phyloP scores from a whole-genome alignment of 2,113 vertebrate species.

The Grus americana region DNA sequence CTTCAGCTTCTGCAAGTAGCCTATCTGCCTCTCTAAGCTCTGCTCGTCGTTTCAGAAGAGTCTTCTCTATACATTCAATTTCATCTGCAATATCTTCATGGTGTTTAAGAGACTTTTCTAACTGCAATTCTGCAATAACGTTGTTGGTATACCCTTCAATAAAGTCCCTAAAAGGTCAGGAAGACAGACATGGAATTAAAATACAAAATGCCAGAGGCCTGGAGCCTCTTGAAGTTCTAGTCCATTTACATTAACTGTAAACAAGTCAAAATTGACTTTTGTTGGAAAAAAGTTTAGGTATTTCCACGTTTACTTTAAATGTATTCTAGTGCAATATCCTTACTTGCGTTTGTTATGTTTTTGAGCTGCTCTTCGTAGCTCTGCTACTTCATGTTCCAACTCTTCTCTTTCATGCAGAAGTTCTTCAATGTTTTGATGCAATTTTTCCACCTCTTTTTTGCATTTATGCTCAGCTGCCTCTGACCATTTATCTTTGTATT shows the following conservation, averaged over 20 bases:
- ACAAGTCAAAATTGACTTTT: accelerated
- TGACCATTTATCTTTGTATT: constrained; percentile 9
- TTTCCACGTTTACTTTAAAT: not conserved
- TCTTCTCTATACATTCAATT: constrained; percentile 82
- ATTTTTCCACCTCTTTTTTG: constrained; percentile 52
- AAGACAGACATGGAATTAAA: not conserved
- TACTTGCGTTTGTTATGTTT: constrained; percentile 72
- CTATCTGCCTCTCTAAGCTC: constrained; percentile 87
- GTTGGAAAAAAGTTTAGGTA: not conserved
- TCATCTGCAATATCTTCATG: constrained; percentile 75
- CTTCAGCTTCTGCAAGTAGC: constrained; percentile 82
- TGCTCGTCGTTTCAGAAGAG: constrained; percentile 81
- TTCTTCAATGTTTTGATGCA: constrained; percentile 49
- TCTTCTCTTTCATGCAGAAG: constrained; percentile 73
- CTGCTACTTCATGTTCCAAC: constrained; percentile 73
- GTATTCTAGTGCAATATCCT: not conserved
- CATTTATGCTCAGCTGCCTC: constrained; percentile 18
- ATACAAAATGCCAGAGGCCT: not conserved
- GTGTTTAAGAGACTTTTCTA: constrained; percentile 71
- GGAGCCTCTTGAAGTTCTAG: not conserved
- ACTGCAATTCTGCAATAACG: constrained; percentile 71
- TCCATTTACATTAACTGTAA: not conserved
- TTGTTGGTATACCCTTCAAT: constrained; percentile 59
- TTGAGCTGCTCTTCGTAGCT: constrained; percentile 63
- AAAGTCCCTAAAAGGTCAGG: constrained; percentile 64